Percentiles rank a stretch among this genome's conserved stretches.
Evolutionary conservation across 2,113 vertebrate species (phyloP).

Genomic region (Bubo bubo): DNA sequence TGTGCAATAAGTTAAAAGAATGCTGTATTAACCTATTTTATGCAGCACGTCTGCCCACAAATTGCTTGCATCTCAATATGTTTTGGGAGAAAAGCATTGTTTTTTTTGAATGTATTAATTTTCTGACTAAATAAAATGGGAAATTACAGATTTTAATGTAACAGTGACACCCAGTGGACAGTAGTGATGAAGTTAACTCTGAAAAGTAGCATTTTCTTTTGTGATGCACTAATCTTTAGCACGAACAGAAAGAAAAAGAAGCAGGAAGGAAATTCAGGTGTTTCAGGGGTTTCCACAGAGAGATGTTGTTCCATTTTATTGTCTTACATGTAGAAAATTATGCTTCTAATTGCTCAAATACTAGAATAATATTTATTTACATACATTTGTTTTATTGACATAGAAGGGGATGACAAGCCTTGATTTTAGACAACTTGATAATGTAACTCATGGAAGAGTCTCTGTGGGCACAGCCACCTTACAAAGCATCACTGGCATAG

Average conservation of each 20-base stretch:
- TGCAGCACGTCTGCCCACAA: neutral
- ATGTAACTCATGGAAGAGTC: neutral
- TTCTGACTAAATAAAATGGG: neutral
- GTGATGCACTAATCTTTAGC: neutral
- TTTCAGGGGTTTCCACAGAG: neutral
- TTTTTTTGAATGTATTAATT: neutral
- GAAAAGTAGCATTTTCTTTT: neutral
- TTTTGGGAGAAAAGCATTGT: neutral
- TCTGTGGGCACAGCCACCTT: neutral
- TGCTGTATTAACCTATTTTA: slow-evolving; percentile 1
- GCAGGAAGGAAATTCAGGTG: neutral
- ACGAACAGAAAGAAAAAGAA: neutral
- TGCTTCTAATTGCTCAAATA: neutral
- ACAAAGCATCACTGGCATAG: neutral
- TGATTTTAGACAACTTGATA: neutral
- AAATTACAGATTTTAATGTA: slow-evolving; percentile 24
- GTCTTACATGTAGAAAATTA: neutral
- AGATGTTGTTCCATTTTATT: neutral
- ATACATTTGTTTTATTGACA: neutral
- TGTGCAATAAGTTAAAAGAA: neutral
- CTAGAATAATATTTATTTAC: neutral
- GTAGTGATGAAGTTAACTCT: neutral
- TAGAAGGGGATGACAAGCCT: neutral
- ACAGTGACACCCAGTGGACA: slow-evolving; percentile 75
- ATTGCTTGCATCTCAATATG: neutral